These are phyloP conservation scores for Nephila pilipes DNA, from an alignment of 1,140 invertebrate genomes.

Conservation along the genomic window DNA sequence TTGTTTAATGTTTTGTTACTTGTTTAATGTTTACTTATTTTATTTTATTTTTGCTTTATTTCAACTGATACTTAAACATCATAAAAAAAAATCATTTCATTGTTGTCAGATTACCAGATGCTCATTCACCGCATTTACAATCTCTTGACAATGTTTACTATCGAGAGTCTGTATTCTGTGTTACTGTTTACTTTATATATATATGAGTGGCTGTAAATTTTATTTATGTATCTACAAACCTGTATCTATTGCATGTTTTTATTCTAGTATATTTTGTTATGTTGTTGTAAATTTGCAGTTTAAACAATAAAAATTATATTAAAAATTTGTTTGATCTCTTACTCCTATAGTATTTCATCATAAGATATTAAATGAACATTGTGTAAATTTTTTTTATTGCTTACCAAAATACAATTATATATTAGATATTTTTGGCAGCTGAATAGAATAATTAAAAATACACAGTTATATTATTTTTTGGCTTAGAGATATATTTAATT, in stretches of 20 bases:
- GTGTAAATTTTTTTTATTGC: too few relatives aligned
- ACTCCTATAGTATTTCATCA: too few relatives aligned
- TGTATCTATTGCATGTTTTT: slow-evolving; percentile 52
- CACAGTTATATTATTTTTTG: too few relatives aligned
- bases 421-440: too few relatives aligned
- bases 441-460: too few relatives aligned
- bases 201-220: slow-evolving; percentile 43
- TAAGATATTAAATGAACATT: too few relatives aligned
- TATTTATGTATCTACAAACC: slow-evolving; percentile 54
- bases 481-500: too few relatives aligned
- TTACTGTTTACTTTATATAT: slow-evolving; percentile 30
- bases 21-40: too few relatives aligned
- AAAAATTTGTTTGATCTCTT: not conserved
- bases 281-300: slow-evolving; percentile 60
- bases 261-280: slow-evolving; percentile 60
- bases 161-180: not conserved
- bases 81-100: not conserved
- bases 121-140: not conserved
- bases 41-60: too few relatives aligned
- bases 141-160: not conserved
- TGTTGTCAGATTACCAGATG: not conserved
- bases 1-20: too few relatives aligned
- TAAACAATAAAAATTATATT: slow-evolving; percentile 45
- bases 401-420: too few relatives aligned
- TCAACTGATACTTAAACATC: too few relatives aligned